A percentile compares a stretch with the other conserved stretches of the same genome.
These are phyloP conservation scores for Menura novaehollandiae DNA, from an alignment of 2,113 vertebrate species.

Conservation along the genomic window DNA sequence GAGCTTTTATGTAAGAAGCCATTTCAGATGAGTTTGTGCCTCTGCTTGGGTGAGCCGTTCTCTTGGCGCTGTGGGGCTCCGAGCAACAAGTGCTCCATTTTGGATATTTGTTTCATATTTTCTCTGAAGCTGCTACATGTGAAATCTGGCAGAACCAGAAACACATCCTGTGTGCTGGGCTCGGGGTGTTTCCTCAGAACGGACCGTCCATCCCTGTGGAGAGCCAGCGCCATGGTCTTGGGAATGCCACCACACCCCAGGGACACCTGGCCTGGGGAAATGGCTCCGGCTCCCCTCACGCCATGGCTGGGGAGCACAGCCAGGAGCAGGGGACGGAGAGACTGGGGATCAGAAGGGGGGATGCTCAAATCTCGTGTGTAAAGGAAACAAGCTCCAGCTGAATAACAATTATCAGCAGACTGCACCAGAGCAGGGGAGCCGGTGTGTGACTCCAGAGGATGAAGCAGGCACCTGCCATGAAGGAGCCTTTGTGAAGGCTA, in stretches of 20 bases:
- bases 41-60: neutral
- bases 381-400: neutral
- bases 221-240: rapidly evolving
- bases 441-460: rapidly evolving
- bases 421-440: rapidly evolving
- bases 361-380: neutral
- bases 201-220: rapidly evolving
- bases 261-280: neutral
- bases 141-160: neutral
- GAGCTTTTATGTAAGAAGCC: neutral
- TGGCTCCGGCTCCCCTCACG: rapidly evolving
- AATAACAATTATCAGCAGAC: neutral
- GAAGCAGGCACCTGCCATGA: neutral
- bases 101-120: neutral
- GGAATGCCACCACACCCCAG: rapidly evolving
- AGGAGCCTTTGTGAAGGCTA: neutral
- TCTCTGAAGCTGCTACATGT: neutral
- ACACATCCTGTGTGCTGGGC: too few relatives aligned
- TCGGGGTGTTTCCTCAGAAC: rapidly evolving
- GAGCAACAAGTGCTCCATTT: neutral
- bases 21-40: neutral
- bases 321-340: neutral
- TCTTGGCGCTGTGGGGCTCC: neutral
- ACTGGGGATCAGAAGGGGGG: too few relatives aligned
- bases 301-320: rapidly evolving